Percentiles rank a stretch among this genome's conserved stretches.
These are phyloP conservation scores for Boloria euphrosyne DNA, from an alignment of 2,888 invertebrate species.

Conservation along the genomic window DNA sequence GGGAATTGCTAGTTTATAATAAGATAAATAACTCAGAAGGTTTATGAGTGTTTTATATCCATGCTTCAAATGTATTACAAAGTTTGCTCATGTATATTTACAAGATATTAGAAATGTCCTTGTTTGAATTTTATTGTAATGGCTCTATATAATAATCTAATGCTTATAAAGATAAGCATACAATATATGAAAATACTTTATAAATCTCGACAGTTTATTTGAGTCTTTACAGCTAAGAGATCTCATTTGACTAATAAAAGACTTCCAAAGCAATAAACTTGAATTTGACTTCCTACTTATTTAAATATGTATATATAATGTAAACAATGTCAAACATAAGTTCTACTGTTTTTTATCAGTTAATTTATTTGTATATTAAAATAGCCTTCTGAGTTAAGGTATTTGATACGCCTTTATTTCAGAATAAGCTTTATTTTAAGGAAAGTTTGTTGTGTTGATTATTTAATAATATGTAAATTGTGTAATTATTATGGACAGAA, in stretches of 20 bases:
- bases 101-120: slow-evolving; percentile 11
- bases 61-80: too few species aligned
- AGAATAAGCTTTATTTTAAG: slow-evolving; percentile 5
- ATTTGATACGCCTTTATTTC: not conserved
- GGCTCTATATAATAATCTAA: slow-evolving; percentile 4
- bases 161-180: slow-evolving; percentile 8
- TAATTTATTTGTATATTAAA: slow-evolving; percentile 1
- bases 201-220: not conserved
- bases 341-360: not conserved
- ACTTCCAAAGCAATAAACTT: slow-evolving; percentile 8
- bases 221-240: not conserved
- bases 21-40: not conserved
- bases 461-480: too few species aligned
- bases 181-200: not conserved
- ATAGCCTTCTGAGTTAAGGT: not conserved
- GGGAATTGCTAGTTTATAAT: too few species aligned
- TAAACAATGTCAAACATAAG: not conserved
- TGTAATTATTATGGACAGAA: too few species aligned
- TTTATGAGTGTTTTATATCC: not conserved
- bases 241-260: not conserved
- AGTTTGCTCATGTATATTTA: slow-evolving; percentile 5
- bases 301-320: not conserved
- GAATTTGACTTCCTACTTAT: not conserved
- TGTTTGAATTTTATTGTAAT: not conserved
- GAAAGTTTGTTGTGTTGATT: not conserved